Conservation (phyloP, 2,888 invertebrate species). For the Hydriomena furcata region DNA sequence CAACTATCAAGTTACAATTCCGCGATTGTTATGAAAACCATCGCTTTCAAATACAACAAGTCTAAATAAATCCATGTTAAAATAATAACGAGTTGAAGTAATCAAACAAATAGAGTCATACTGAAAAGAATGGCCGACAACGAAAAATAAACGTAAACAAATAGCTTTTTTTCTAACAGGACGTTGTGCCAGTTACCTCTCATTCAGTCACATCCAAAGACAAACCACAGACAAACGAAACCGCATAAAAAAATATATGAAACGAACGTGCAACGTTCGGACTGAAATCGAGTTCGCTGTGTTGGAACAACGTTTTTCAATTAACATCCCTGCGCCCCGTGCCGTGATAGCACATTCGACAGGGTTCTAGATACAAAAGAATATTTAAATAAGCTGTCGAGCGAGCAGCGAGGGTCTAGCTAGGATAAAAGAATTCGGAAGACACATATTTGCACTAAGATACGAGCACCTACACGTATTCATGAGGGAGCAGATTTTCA, state of each 20-base stretch:
- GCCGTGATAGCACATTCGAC: constrained; percentile 40
- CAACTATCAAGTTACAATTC: too few relatives aligned
- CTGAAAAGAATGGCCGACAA: too few relatives aligned
- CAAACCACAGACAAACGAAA: constrained; percentile 13
- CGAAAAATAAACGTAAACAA: not conserved
- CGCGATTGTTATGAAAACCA: too few relatives aligned
- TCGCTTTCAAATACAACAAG: too few relatives aligned
- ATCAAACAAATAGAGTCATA: too few relatives aligned
- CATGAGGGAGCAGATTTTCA: not conserved
- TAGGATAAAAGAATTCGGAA: constrained; percentile 10
- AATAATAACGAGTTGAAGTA: not conserved
- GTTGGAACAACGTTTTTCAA: constrained; percentile 63
- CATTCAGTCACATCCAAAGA: constrained; percentile 16
- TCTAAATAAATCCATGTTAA: not conserved
- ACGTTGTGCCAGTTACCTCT: constrained; percentile 21
- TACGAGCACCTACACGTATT: not conserved
- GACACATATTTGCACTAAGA: constrained; percentile 14
- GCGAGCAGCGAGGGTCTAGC: constrained; percentile 13
- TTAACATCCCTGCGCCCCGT: constrained; percentile 55
- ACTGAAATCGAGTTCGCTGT: constrained; percentile 62
- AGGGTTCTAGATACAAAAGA: constrained; percentile 40
- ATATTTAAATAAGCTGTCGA: constrained; percentile 44
- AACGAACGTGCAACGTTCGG: constrained; percentile 34
- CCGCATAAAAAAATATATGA: constrained; percentile 14
- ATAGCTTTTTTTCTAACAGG: constrained; percentile 3